phyloP scores from a whole-genome alignment of 2,113 vertebrate genomes.

The Dromas ardeola region DNA sequence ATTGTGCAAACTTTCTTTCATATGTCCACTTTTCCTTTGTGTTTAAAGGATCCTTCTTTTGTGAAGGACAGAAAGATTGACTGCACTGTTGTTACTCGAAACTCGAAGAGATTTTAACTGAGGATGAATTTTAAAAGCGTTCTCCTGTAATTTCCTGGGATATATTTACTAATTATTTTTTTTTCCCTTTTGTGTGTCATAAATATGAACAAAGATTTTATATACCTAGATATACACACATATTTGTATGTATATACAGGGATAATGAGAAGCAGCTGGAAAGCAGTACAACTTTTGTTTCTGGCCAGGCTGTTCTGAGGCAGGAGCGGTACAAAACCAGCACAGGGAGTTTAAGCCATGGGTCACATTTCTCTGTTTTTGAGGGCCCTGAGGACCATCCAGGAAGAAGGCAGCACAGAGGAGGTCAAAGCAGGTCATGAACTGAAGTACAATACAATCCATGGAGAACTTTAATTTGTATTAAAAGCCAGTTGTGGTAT shows the following conservation, averaged over 20 bases:
- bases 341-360: neutral
- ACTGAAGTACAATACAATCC: neutral
- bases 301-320: neutral
- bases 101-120: neutral
- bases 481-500: neutral
- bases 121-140: neutral
- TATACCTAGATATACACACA: neutral
- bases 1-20: neutral
- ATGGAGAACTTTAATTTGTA: neutral
- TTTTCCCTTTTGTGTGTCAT: neutral
- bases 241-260: neutral
- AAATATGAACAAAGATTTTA: neutral
- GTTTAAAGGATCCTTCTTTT: neutral
- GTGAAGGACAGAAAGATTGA: neutral
- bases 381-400: neutral
- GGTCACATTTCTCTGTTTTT: neutral
- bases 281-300: neutral
- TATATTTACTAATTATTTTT: neutral
- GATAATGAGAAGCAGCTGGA: neutral
- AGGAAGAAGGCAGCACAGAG: neutral
- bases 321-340: neutral
- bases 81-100: neutral
- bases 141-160: neutral
- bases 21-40: neutral
- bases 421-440: neutral